Evolutionary conservation across 1,140 invertebrate species (phyloP).

Genomic region (Tetranychus cinnabarinus): DNA sequence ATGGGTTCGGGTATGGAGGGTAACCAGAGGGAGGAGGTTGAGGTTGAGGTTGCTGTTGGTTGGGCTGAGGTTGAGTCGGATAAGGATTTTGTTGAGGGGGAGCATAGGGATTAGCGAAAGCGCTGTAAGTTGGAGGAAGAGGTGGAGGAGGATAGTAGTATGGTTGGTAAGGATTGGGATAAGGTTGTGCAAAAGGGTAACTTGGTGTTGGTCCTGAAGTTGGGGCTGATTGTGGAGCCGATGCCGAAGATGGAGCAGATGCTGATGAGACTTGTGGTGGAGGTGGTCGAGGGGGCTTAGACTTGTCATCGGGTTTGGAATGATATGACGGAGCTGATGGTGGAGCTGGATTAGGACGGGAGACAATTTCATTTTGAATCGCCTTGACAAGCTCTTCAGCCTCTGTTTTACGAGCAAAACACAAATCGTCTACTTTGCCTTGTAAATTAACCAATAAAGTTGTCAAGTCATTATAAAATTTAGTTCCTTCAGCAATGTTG

Average conservation of each 20-base stretch:
- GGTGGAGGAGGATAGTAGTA: conserved; percentile 8
- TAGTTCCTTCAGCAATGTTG: conserved; percentile 79
- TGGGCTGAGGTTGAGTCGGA: too few relatives aligned
- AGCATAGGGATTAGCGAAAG: conserved; percentile 3
- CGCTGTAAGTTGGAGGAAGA: neutral
- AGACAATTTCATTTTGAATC: conserved; percentile 48
- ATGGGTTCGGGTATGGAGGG: neutral
- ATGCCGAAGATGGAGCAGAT: neutral
- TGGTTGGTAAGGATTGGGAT: conserved; percentile 2
- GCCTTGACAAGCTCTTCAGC: conserved; percentile 89
- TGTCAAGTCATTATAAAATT: conserved; percentile 97
- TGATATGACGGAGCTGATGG: conserved; percentile 29
- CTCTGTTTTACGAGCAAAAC: conserved; percentile 93
- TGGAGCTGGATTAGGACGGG: conserved; percentile 23
- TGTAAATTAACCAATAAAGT: conserved; percentile 80
- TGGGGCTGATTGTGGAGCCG: neutral
- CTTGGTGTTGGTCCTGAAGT: neutral
- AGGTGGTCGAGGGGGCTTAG: neutral
- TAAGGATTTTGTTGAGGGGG: neutral
- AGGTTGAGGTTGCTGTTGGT: neutral
- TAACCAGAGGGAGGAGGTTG: neutral
- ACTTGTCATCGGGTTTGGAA: neutral
- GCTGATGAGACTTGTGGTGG: neutral
- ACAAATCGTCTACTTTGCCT: conserved; percentile 92
- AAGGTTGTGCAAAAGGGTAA: neutral